These are phyloP conservation scores for Blastomussa wellsi DNA, from an alignment of 92 coral and sea anemone species.

Conservation along the genomic window DNA sequence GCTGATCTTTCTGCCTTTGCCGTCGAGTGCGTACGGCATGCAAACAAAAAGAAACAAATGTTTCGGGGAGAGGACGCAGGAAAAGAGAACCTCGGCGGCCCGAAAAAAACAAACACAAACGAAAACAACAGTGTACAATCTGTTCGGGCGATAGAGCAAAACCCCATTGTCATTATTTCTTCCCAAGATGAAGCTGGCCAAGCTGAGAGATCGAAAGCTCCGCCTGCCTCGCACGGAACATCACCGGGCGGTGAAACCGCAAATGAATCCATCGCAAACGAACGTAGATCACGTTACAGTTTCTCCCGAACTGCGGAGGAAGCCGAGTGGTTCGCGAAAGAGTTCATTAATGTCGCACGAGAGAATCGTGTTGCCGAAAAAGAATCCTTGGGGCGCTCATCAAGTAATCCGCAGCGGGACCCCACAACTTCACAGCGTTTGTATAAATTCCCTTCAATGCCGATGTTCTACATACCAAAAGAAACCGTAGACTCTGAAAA, in stretches of 20 bases:
- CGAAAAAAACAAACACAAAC: conserved; percentile 3
- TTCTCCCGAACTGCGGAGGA: conserved; percentile 44
- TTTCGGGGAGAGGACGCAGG: conserved; percentile 1
- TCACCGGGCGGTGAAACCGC: background rate
- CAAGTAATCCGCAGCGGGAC: conserved; percentile 21
- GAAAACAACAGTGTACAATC: background rate
- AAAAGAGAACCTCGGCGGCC: background rate
- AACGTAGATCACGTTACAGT: background rate
- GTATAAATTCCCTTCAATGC: conserved; percentile 64
- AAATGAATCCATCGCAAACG: background rate
- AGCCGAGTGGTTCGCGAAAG: conserved; percentile 29
- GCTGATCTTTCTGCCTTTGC: conserved; percentile 73
- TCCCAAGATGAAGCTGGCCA: conserved; percentile 15
- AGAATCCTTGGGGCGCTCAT: conserved; percentile 6
- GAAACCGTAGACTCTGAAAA: conserved; percentile 28
- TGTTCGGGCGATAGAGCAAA: background rate
- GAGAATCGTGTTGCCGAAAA: background rate
- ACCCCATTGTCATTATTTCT: conserved; percentile 19
- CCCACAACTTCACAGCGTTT: conserved; percentile 40
- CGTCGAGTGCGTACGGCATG: conserved; percentile 67
- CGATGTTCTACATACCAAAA: conserved; percentile 59
- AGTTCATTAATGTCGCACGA: background rate
- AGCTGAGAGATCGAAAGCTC: background rate
- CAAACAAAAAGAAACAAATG: conserved; percentile 60
- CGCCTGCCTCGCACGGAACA: conserved; percentile 3